Evolutionary conservation across 1,140 invertebrate species (phyloP), one percentile per base, ranked within the genome.

Genomic region (Pseudomyrmex sp.): DNA sequence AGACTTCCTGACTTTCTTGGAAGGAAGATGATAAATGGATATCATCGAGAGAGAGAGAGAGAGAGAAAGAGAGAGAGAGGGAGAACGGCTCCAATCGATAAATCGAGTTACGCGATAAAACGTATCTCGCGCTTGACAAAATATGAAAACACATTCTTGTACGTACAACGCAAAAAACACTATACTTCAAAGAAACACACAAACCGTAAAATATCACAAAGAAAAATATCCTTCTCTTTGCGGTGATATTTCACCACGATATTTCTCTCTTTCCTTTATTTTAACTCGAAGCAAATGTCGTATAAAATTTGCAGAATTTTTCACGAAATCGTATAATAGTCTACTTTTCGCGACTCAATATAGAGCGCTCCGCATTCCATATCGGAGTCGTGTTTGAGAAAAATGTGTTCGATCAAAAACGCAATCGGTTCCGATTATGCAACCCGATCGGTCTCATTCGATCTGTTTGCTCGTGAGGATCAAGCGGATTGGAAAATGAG

Each of bases 401-500:
- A 35, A n/a, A 44, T 10, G 20, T 46, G 62, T 1, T 12, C 13
- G 48, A 54, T 26, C n/a, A 13, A 13, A 13, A 20, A 75, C 20
- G 58, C 44, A 75, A 62, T 58, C 15, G 12, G 8, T 59, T 46
- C 59, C 12, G n/a, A 20, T 70, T 46, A 35, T 50, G 52, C 20
- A 69, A 48, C 18, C 46, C 12, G 20, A 58, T 10, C 52, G n/a
- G 44, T 46, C 46, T 35, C 23, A 58, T 48, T 56, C 44, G 35
- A 50, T n/a, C 20, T 8, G 56, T 50, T 72, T 58, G 50, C 50
- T 66, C 26, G 52, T 70, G 18, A 58, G 59, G 54, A 61, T 59
- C 44, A 80, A 26, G 20, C 66, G 9, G 54, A 3, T 48, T 18
- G 54, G 44, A 80, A 85, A 82, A 48, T 48, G n/a, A 20, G 18